A percentile compares a stretch with the other conserved stretches of the same genome.
Conservation (phyloP, 2,797 vertebrate genomes). For the Dipus sagitta region DNA sequence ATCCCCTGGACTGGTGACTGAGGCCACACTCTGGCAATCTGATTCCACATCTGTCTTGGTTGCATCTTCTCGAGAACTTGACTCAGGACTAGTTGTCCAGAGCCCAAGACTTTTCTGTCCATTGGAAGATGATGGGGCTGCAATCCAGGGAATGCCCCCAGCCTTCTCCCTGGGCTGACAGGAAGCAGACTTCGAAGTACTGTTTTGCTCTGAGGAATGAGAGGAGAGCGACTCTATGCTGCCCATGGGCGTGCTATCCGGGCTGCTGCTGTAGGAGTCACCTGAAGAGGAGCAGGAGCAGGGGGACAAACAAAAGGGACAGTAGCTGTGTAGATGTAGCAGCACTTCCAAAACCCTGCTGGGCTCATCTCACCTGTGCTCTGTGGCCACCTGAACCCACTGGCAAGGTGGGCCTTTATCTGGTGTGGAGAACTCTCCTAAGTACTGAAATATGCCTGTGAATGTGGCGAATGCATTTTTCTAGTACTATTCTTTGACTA, state of each 20-base stretch:
- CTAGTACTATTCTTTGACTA: background rate
- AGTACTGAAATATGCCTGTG: background rate
- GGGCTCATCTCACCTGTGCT: rapidly evolving
- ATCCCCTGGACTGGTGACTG: constrained; percentile 88
- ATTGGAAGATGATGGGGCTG: constrained; percentile 90
- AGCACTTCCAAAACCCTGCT: background rate
- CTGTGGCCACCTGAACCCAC: background rate
- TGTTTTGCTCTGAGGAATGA: constrained; percentile 97
- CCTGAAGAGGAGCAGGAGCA: constrained; percentile 85
- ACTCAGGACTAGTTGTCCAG: constrained; percentile 94
- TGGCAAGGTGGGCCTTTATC: background rate
- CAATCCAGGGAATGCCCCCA: constrained; percentile 92
- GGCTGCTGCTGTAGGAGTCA: constrained; percentile 98
- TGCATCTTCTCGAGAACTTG: constrained; percentile 94
- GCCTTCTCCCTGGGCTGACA: constrained; percentile 91
- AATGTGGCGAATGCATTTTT: background rate
- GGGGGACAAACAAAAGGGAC: background rate
- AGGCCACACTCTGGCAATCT: constrained; percentile 92
- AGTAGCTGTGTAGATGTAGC: background rate
- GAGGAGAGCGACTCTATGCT: constrained; percentile 98
- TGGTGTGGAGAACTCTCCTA: background rate
- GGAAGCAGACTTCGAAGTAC: constrained; percentile 89
- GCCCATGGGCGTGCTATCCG: constrained; percentile 97
- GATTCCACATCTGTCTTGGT: constrained; percentile 94
- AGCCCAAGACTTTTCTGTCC: constrained; percentile 89